These are phyloP conservation scores for Tachycineta bicolor DNA, from an alignment of 2,113 vertebrate species.

Conservation along the genomic window DNA sequence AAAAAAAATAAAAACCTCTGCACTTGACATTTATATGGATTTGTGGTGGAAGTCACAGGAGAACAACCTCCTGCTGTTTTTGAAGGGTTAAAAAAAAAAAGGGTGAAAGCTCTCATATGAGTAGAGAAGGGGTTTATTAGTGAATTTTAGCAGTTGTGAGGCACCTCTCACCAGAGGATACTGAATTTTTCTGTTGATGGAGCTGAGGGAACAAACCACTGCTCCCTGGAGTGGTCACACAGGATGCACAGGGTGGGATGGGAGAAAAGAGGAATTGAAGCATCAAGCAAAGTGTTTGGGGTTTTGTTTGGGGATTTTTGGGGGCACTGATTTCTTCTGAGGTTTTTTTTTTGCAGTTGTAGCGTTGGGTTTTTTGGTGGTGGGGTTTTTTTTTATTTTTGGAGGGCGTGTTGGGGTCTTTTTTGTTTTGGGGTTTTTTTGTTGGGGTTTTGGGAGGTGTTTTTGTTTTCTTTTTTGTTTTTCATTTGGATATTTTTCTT, in stretches of 20 bases:
- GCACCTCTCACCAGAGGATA: background rate
- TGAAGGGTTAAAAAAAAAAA: background rate
- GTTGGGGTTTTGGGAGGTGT: too few species aligned
- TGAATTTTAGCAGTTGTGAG: background rate
- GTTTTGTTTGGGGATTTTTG: background rate
- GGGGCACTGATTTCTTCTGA: accelerated
- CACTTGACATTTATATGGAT: background rate
- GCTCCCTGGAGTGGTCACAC: background rate
- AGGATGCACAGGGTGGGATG: accelerated
- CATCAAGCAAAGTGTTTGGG: background rate
- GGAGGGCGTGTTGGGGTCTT: accelerated
- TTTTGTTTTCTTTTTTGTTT: background rate
- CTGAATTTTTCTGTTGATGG: background rate
- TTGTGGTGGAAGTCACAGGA: background rate
- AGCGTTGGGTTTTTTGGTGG: too few species aligned
- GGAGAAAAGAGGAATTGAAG: background rate
- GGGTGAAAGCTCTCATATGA: background rate
- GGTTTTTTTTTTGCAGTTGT: background rate
- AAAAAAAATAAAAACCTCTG: too few species aligned
- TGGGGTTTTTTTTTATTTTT: background rate
- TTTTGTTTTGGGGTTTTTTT: background rate
- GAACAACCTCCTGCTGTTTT: background rate
- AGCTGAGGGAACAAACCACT: background rate
- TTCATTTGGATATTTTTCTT: too few species aligned
- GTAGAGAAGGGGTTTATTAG: background rate